Conservation (phyloP, 2,797 vertebrate species). For the Crenuchus spilurus region DNA sequence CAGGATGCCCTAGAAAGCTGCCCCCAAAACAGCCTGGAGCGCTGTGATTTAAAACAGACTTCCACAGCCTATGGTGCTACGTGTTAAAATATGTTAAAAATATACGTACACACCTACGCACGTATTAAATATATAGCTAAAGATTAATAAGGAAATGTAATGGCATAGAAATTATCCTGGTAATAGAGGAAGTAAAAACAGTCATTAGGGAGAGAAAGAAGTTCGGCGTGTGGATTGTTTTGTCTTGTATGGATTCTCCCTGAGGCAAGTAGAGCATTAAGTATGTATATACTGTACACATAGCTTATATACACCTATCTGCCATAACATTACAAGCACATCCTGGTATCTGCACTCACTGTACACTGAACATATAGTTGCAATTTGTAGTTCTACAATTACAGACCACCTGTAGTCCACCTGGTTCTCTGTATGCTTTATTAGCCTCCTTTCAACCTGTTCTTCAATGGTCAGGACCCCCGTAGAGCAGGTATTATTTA, state of each 20-base stretch:
- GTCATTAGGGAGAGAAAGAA: conserved; percentile 61
- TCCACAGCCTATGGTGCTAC: not conserved
- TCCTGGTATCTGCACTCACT: no score
- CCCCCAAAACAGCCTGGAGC: conserved; percentile 7
- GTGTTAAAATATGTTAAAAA: not conserved
- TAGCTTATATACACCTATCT: no score
- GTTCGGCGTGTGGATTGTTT: conserved; percentile 53
- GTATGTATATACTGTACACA: no score
- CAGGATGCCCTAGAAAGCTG: not conserved
- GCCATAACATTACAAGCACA: no score
- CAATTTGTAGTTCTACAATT: no score
- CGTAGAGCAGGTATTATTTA: no score
- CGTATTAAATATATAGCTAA: conserved; percentile 48
- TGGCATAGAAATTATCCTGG: conserved; percentile 61
- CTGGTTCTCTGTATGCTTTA: no score
- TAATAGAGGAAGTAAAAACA: conserved; percentile 60
- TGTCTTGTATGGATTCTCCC: conserved; percentile 45
- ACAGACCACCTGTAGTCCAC: no score
- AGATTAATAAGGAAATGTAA: conserved; percentile 61
- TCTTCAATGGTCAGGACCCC: no score
- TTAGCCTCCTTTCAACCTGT: no score
- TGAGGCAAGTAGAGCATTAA: conserved; percentile 18
- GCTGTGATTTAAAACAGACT: not conserved
- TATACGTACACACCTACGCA: conserved; percentile 19
- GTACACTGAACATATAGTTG: no score